Evolutionary conservation across 1,140 invertebrate species (phyloP).

Genomic region (Drusus annulatus): DNA sequence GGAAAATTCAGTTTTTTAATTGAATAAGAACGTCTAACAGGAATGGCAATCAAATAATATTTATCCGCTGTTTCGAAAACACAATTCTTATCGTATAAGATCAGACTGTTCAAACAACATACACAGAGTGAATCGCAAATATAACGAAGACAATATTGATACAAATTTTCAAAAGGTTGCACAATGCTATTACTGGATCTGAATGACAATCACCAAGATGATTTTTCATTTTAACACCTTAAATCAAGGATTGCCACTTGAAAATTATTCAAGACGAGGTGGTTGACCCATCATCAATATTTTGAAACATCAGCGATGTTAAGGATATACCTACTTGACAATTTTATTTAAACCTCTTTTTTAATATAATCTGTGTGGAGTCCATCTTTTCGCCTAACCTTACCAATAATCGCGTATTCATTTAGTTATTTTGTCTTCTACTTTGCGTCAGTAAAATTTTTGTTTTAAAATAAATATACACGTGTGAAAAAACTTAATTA

Average conservation of each 20-base stretch:
- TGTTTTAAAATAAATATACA: too few species aligned
- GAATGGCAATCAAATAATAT: constrained; percentile 6
- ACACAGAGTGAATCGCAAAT: background rate
- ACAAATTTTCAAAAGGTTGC: background rate
- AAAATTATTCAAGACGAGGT: background rate
- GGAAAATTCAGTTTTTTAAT: background rate
- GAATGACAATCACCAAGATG: background rate
- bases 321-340: too few species aligned
- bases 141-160: constrained; percentile 4
- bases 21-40: constrained; percentile 6
- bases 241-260: constrained; percentile 7
- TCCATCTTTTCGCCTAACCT: too few species aligned
- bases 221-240: background rate
- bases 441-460: too few species aligned
- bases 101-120: constrained; percentile 12
- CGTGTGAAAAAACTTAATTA: too few species aligned
- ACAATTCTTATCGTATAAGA: background rate
- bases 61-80: background rate
- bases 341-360: too few species aligned
- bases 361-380: too few species aligned
- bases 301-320: too few species aligned
- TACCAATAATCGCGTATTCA: too few species aligned
- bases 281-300: too few species aligned
- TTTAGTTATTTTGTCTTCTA: too few species aligned
- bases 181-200: background rate